Percentiles rank a stretch among this genome's conserved stretches.
These are phyloP conservation scores for Lanistes nyassanus DNA, from an alignment of 1,140 invertebrate species.

Conservation along the genomic window DNA sequence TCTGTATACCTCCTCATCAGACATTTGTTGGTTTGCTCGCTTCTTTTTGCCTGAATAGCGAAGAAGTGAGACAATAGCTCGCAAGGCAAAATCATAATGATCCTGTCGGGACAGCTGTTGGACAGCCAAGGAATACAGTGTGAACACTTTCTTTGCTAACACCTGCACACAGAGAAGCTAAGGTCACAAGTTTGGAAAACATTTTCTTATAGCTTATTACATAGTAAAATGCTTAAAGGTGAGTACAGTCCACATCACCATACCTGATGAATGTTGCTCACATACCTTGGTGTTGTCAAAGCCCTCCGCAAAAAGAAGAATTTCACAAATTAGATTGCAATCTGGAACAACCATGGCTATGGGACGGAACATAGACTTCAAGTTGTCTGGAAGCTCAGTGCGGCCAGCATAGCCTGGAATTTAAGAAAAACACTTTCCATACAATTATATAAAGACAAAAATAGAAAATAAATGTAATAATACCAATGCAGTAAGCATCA, in stretches of 20 bases:
- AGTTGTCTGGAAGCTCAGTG: slow-evolving; percentile 72
- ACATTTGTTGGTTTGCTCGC: slow-evolving; percentile 75
- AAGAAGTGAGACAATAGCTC: slow-evolving; percentile 85
- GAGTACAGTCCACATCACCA: too few species aligned
- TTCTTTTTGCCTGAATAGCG: slow-evolving; percentile 85
- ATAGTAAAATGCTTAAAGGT: too few species aligned
- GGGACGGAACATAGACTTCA: slow-evolving; percentile 82
- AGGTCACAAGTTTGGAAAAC: too few species aligned
- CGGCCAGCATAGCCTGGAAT: slow-evolving; percentile 80
- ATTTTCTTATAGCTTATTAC: too few species aligned
- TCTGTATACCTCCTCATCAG: slow-evolving; percentile 80
- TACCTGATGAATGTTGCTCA: slow-evolving; percentile 52
- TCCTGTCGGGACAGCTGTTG: slow-evolving; percentile 93
- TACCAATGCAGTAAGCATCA: too few species aligned
- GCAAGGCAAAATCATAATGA: slow-evolving; percentile 89
- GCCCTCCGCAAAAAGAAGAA: slow-evolving; percentile 15
- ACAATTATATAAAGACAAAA: too few species aligned
- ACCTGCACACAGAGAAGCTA: slow-evolving; percentile 68
- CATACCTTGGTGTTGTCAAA: slow-evolving; percentile 52
- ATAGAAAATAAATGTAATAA: too few species aligned
- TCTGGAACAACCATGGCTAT: slow-evolving; percentile 95
- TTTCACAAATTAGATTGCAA: slow-evolving; percentile 73
- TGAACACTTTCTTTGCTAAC: slow-evolving; percentile 88
- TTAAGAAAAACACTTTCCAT: too few species aligned
- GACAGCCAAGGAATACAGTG: slow-evolving; percentile 91